A percentile compares a stretch with the other conserved stretches of the same genome.
Evolutionary conservation across 2,888 invertebrate genomes (phyloP).

Genomic region (Plebejus melissa): DNA sequence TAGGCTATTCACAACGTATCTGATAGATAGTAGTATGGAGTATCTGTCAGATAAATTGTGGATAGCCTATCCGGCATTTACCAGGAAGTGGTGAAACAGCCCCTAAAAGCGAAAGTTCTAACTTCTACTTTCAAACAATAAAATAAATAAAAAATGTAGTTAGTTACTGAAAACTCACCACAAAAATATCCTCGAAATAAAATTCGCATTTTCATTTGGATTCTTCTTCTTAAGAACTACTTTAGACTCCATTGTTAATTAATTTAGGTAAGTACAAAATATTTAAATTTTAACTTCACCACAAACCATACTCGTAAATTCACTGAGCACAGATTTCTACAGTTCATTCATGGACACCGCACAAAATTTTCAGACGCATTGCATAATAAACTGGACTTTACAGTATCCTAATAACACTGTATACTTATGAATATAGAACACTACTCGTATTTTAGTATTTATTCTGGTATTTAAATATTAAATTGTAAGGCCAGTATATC

Average conservation of each 20-base stretch:
- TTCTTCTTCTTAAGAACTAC: constrained; percentile 80
- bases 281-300: neutral
- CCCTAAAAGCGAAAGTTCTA: neutral
- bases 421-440: neutral
- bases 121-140: neutral
- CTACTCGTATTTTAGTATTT: neutral
- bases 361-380: constrained; percentile 21
- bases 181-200: constrained; percentile 79
- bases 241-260: constrained; percentile 79
- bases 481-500: constrained; percentile 32
- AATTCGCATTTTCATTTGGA: constrained; percentile 79
- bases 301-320: neutral
- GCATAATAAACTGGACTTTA: constrained; percentile 21
- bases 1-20: too few relatives aligned
- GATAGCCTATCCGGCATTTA: too few relatives aligned
- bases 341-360: neutral
- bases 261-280: neutral
- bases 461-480: neutral
- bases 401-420: neutral
- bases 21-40: too few relatives aligned
- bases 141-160: too few relatives aligned
- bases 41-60: too few relatives aligned
- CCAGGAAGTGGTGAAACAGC: too few relatives aligned
- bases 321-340: constrained; percentile 12
- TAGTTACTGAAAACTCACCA: constrained; percentile 74